Conservation (phyloP, 2,888 invertebrate species). For the Nasonovia ribisnigri region DNA sequence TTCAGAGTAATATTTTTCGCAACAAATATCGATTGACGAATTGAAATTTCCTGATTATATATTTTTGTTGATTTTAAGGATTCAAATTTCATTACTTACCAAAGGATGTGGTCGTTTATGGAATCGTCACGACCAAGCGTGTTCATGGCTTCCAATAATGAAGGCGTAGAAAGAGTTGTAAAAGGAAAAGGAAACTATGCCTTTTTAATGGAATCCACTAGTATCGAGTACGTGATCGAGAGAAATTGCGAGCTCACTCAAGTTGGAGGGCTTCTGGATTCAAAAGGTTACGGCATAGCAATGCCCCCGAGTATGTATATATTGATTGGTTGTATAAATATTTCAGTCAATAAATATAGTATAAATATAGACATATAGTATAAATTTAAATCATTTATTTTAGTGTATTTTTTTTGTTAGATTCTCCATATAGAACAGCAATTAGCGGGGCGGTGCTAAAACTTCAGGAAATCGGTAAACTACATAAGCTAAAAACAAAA, state of each 20-base stretch:
- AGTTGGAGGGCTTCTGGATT: conserved; percentile 92
- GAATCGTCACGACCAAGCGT: conserved; percentile 88
- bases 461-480: conserved; percentile 94
- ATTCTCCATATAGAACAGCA: conserved; percentile 93
- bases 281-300: conserved; percentile 96
- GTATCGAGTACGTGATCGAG: conserved; percentile 94
- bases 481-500: conserved; percentile 92
- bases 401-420: conserved; percentile 71
- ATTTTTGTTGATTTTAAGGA: conserved; percentile 74
- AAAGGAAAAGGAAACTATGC: conserved; percentile 91
- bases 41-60: conserved; percentile 8
- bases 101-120: conserved; percentile 97
- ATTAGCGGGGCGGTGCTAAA: conserved; percentile 95
- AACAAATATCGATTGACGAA: neutral
- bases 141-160: conserved; percentile 86
- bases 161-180: conserved; percentile 91
- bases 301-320: conserved; percentile 85
- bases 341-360: neutral
- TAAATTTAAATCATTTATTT: neutral
- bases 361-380: no score
- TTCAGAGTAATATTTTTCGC: conserved; percentile 80
- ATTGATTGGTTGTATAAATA: neutral
- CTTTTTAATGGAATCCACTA: conserved; percentile 97
- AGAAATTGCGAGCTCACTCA: conserved; percentile 91
- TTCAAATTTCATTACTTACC: conserved; percentile 93